Percentiles rank a stretch among this genome's conserved stretches.
These are phyloP conservation scores for Tenodera sinensis DNA, from an alignment of 2,888 invertebrate species.

Conservation along the genomic window DNA sequence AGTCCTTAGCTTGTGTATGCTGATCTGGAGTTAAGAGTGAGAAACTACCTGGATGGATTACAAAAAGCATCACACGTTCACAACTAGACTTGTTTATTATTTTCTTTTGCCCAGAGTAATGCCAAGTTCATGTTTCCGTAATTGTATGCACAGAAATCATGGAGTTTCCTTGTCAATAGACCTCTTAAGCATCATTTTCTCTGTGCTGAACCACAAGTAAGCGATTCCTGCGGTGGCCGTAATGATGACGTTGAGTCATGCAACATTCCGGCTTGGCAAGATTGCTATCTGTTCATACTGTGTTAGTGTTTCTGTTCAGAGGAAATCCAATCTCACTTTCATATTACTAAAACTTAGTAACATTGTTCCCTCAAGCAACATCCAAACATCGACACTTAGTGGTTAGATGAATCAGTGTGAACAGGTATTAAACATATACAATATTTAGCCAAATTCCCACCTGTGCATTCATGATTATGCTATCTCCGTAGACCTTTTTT, in stretches of 20 bases:
- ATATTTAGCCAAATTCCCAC: too few species aligned
- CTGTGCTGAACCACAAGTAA: background rate
- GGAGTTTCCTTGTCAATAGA: background rate
- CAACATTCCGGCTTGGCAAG: background rate
- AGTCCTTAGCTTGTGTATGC: too few species aligned
- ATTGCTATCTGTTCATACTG: too few species aligned
- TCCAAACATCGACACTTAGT: too few species aligned
- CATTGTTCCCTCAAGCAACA: too few species aligned
- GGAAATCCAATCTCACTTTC: too few species aligned
- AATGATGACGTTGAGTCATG: background rate
- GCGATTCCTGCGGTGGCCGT: background rate
- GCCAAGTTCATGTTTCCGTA: background rate
- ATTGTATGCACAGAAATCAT: background rate
- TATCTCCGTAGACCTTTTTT: too few species aligned
- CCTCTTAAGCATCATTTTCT: background rate
- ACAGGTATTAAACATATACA: too few species aligned
- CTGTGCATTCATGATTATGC: too few species aligned
- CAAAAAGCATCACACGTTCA: background rate
- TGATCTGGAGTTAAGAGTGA: background rate
- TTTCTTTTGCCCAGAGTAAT: background rate
- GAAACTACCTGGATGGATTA: background rate
- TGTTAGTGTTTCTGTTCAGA: too few species aligned
- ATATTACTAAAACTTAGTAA: too few species aligned
- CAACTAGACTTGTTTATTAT: background rate
- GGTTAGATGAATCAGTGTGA: too few species aligned